phyloP scores from a whole-genome alignment of 2,888 invertebrate genomes.

The Synanthedon andrenaeformis region DNA sequence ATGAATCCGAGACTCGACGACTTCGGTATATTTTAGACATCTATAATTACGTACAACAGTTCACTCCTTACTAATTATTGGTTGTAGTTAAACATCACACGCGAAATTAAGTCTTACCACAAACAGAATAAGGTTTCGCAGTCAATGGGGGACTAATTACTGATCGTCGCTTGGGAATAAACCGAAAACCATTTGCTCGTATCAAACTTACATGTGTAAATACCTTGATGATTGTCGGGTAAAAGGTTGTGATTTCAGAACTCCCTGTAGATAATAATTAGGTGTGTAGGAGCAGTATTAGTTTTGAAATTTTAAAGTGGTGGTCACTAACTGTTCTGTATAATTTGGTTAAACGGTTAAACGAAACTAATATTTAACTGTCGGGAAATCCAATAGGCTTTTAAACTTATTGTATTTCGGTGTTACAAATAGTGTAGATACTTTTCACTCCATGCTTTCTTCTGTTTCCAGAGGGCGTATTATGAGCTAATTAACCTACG shows the following conservation, averaged over 20 bases:
- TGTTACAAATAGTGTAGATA: too few relatives aligned
- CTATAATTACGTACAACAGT: constrained; percentile 56
- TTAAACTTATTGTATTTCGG: too few relatives aligned
- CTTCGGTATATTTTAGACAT: constrained; percentile 24
- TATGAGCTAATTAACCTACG: too few relatives aligned
- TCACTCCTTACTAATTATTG: constrained; percentile 54
- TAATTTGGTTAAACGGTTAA: too few relatives aligned
- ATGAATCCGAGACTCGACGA: constrained; percentile 10
- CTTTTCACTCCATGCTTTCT: too few relatives aligned
- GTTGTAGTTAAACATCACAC: constrained; percentile 11
- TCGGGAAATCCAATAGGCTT: too few relatives aligned
- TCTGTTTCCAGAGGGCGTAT: too few relatives aligned
- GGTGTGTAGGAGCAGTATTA: too few relatives aligned
- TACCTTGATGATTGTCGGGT: constrained; percentile 52
- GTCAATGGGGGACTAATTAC: constrained; percentile 31
- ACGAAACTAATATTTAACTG: too few relatives aligned
- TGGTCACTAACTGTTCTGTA: too few relatives aligned
- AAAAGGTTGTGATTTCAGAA: constrained; percentile 45
- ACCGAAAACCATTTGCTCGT: constrained; percentile 49
- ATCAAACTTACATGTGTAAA: constrained; percentile 59
- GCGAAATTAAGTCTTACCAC: constrained; percentile 10
- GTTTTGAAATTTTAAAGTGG: too few relatives aligned
- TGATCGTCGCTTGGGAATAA: constrained; percentile 50
- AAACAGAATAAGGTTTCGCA: constrained; percentile 13
- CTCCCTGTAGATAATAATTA: constrained; percentile 35